Base-by-base conservation (phyloP, 2,888 invertebrate genomes). In the Calephelis perditalis region DNA sequence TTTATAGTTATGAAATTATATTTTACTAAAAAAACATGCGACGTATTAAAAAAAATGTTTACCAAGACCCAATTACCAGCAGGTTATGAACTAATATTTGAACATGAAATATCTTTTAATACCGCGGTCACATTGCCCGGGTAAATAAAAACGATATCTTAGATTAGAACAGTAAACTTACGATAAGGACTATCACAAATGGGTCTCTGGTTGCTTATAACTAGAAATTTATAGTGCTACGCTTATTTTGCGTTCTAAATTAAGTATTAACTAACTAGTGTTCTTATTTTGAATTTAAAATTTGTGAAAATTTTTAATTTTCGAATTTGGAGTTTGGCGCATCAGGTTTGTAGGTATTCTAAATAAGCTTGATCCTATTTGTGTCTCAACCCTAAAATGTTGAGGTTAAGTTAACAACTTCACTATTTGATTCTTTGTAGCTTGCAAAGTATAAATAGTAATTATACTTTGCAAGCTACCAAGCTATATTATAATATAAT, bases 131-230 rank as follows among this genome's bases (percentile, higher is more conserved):
- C 76, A 78, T 77, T 77, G 78, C 65, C 62, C 69, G 68, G 73
- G 76, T 75, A 84, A 84, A 85, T 79, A 84, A 70, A 75, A 71
- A 63, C 69, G 69, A 67, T 84, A 86, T 85, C 85, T 76, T 40
- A 82, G 86, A 86, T 86, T 84, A 79, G 71, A 70, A 77, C 73
- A 71, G 73, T 79, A 77, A 77, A 79, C 75, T 56, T 46, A 45
- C 74, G 79, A 81, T 81, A 80, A 78, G 70, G 66, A 60, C 56
- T 78, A 81, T 81, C 81, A 75, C 69, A 75, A 74, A 72, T 73
- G 65, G 76, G 73, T 65, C 68, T 68, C 68, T 72, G 66, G 57
- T 77, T 77, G 74, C 72, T 79, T 74, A 75, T 74, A 73, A 71
- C 74, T 73, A 69, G 70, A 67, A 58, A 61, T 63, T 61, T 61